A percentile compares a stretch with the other conserved stretches of the same genome.
phyloP scores from a whole-genome alignment of 2,888 invertebrate species.

The Corbicula japonica region DNA sequence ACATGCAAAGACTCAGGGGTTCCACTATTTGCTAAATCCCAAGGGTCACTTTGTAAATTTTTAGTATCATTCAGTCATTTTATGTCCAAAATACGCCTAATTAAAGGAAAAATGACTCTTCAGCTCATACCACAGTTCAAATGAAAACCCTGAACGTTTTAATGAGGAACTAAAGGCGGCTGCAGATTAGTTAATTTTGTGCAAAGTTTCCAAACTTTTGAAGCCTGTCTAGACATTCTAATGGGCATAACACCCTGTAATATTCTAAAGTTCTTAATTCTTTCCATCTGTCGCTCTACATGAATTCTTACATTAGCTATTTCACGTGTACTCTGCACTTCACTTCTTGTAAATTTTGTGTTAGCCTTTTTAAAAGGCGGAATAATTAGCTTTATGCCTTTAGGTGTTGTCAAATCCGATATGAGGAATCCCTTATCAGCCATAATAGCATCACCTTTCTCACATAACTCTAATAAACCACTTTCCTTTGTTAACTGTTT shows the following conservation, averaged over 20 bases:
- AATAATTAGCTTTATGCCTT: constrained; percentile 42
- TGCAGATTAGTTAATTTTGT: constrained; percentile 2
- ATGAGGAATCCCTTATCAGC: constrained; percentile 58
- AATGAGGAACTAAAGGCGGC: constrained; percentile 12
- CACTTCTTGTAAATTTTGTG: constrained; percentile 43
- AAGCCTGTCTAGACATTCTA: constrained; percentile 4
- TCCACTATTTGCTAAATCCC: too few relatives aligned
- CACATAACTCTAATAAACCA: constrained; percentile 51
- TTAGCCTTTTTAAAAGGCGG: constrained; percentile 43
- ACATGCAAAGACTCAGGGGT: too few relatives aligned
- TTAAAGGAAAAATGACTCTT: not conserved
- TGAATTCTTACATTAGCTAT: constrained; percentile 57
- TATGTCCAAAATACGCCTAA: too few relatives aligned
- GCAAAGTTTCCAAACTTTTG: constrained; percentile 28
- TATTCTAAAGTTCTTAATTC: constrained; percentile 54
- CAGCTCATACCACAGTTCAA: too few relatives aligned
- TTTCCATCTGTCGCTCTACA: constrained; percentile 58
- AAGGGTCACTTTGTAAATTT: too few relatives aligned
- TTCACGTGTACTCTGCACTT: constrained; percentile 47
- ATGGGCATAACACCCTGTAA: constrained; percentile 24
- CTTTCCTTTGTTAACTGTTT: constrained; percentile 45
- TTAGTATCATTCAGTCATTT: too few relatives aligned
- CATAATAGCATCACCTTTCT: constrained; percentile 59
- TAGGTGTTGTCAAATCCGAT: constrained; percentile 37
- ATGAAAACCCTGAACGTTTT: too few relatives aligned